phyloP scores from a whole-genome alignment of 2,797 vertebrate genomes.

The Poecilia wingei region DNA sequence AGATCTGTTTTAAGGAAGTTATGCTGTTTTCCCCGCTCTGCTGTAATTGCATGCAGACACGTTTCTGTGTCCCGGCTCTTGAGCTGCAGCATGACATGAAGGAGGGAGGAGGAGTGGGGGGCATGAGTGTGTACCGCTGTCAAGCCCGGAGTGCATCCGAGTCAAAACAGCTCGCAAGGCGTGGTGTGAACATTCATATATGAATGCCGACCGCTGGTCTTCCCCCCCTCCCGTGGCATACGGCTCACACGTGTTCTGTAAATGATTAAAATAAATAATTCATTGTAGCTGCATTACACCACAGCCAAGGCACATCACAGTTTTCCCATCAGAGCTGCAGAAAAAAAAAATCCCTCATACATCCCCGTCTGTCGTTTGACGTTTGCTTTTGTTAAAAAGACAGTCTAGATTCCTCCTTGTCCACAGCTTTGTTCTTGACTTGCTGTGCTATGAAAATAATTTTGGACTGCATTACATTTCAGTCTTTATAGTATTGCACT shows the following conservation, averaged over 20 bases:
- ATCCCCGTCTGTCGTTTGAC: conserved; percentile 44
- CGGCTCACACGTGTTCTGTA: conserved; percentile 13
- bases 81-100: conserved; percentile 17
- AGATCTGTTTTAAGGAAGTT: neutral
- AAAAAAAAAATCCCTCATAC: conserved; percentile 40
- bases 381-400: conserved; percentile 2
- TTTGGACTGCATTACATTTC: neutral
- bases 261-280: conserved; percentile 45
- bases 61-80: conserved; percentile 3
- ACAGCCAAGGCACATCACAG: neutral
- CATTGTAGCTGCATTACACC: neutral
- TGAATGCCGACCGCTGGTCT: conserved; percentile 18
- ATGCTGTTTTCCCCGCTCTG: neutral
- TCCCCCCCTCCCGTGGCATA: conserved; percentile 22
- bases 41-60: conserved; percentile 18
- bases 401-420: neutral
- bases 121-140: conserved; percentile 25
- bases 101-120: neutral
- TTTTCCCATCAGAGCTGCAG: conserved; percentile 34
- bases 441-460: neutral
- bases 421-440: neutral
- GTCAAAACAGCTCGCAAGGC: conserved; percentile 35
- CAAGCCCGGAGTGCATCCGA: conserved; percentile 23
- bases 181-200: conserved; percentile 38
- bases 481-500: neutral